Conservation (phyloP, 2,113 vertebrate genomes). For the Crotalus viridis region DNA sequence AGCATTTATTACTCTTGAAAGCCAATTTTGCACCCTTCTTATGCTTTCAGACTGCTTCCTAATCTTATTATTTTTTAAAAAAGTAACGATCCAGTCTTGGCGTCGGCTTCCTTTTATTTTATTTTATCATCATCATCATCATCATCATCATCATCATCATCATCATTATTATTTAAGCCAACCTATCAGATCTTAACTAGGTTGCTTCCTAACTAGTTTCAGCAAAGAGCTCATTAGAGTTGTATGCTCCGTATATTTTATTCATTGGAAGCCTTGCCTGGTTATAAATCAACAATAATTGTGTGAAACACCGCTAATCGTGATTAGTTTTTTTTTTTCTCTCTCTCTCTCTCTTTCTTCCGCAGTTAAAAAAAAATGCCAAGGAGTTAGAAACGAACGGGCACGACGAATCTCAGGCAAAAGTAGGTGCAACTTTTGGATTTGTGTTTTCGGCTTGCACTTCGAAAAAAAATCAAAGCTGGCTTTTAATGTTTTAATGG, state of each 20-base stretch:
- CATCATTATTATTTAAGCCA: slow-evolving; percentile 9
- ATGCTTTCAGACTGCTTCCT: slow-evolving; percentile 69
- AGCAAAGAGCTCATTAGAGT: slow-evolving; percentile 64
- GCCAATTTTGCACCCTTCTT: slow-evolving; percentile 63
- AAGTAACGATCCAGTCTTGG: slow-evolving; percentile 67
- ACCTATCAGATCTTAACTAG: slow-evolving; percentile 63
- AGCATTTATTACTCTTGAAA: slow-evolving; percentile 73
- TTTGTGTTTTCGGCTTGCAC: slow-evolving; percentile 33
- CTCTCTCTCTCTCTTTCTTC: background rate
- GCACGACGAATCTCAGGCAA: slow-evolving; percentile 74
- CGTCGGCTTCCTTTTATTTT: slow-evolving; percentile 31
- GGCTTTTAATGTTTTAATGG: slow-evolving; percentile 30
- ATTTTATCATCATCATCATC: too few species aligned
- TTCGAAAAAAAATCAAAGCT: slow-evolving; percentile 20
- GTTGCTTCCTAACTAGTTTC: slow-evolving; percentile 61
- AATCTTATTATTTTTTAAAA: slow-evolving; percentile 71
- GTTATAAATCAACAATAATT: slow-evolving; percentile 69
- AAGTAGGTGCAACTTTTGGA: slow-evolving; percentile 69
- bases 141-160: too few species aligned
- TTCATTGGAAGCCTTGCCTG: slow-evolving; percentile 64
- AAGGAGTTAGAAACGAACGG: slow-evolving; percentile 80
- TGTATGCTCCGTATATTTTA: slow-evolving; percentile 68
- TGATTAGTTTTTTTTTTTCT: slow-evolving; percentile 38
- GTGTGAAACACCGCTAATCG: slow-evolving; percentile 52
- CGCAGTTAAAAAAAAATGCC: slow-evolving; percentile 77